phyloP scores from a whole-genome alignment of 2,888 invertebrate genomes.

The Ichneumon xanthorius region DNA sequence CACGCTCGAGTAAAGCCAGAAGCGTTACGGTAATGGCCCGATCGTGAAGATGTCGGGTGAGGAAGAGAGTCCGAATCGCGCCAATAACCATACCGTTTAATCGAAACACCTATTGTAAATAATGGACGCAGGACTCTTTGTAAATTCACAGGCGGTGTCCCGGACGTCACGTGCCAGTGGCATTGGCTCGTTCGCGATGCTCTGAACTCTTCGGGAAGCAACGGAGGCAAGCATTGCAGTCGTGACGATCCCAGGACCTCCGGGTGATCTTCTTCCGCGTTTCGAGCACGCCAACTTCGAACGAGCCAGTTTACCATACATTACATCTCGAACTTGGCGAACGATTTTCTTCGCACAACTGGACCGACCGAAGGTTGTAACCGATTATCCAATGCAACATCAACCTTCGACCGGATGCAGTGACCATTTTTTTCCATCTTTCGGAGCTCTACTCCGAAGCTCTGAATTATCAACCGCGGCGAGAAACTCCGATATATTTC shows the following conservation, averaged over 20 bases:
- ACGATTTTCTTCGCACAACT: background rate
- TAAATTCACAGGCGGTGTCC: conserved; percentile 48
- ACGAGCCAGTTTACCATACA: conserved; percentile 1
- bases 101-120: conserved; percentile 3
- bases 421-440: background rate
- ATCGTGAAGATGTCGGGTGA: background rate
- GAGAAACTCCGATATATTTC: background rate
- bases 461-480: background rate
- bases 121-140: conserved; percentile 20
- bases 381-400: background rate
- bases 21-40: background rate
- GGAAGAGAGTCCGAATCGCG: background rate
- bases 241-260: conserved; percentile 68
- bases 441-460: no score
- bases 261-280: conserved; percentile 65
- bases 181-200: conserved; percentile 37
- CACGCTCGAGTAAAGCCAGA: background rate
- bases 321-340: background rate
- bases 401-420: background rate
- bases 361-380: background rate
- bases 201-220: conserved; percentile 50
- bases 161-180: conserved; percentile 42
- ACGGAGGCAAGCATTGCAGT: conserved; percentile 49
- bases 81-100: conserved; percentile 5
- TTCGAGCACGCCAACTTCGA: conserved; percentile 52